These are phyloP conservation scores for Congeria kusceri DNA, from an alignment of 2,888 invertebrate genomes.

Conservation along the genomic window DNA sequence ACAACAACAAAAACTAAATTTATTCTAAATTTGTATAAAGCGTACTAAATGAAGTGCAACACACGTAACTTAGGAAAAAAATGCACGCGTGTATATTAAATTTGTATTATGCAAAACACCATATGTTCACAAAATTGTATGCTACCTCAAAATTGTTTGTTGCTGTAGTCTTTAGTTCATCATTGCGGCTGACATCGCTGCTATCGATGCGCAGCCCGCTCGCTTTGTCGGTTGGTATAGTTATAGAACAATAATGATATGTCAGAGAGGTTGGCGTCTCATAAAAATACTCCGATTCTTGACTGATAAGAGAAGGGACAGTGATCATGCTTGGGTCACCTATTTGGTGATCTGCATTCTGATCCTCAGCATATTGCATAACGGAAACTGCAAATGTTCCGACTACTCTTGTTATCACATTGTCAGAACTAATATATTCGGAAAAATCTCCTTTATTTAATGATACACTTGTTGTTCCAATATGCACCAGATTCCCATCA, in stretches of 20 bases:
- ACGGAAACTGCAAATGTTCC: not conserved
- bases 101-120: no score
- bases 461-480: not conserved
- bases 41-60: no score
- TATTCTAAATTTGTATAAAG: no score
- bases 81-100: no score
- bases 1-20: no score
- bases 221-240: not conserved
- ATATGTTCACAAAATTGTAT: no score
- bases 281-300: not conserved
- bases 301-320: not conserved
- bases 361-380: not conserved
- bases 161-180: not conserved
- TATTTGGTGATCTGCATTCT: not conserved
- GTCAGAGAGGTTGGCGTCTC: not conserved
- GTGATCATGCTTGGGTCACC: not conserved
- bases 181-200: not conserved
- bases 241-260: not conserved
- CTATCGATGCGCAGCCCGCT: not conserved
- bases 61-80: no score
- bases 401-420: not conserved
- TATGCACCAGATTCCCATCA: not conserved
- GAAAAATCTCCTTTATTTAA: not conserved
- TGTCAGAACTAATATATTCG: not conserved
- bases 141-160: not conserved